Percentiles rank a stretch among this genome's conserved stretches.
Evolutionary conservation across 2,888 invertebrate genomes (phyloP).

Genomic region (Taphrorychus bicolor): DNA sequence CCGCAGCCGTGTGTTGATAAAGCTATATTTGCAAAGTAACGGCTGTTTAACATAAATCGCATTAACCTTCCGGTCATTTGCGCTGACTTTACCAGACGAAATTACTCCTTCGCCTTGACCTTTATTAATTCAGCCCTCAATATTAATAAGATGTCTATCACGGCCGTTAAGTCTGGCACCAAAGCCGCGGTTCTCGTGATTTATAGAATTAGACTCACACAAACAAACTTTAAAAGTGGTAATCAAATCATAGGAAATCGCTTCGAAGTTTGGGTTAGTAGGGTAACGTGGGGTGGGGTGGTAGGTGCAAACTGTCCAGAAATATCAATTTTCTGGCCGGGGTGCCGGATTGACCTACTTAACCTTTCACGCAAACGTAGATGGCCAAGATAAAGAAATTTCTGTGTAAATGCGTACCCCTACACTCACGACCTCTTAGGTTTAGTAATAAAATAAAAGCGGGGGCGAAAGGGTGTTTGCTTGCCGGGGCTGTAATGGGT

Average conservation of each 20-base stretch:
- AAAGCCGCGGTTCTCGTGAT: slow-evolving; percentile 43
- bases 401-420: neutral
- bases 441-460: slow-evolving; percentile 14
- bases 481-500: neutral
- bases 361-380: slow-evolving; percentile 14
- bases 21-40: neutral
- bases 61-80: slow-evolving; percentile 29
- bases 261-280: slow-evolving; percentile 7
- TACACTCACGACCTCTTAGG: neutral
- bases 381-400: slow-evolving; percentile 4
- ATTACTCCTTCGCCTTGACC: slow-evolving; percentile 21
- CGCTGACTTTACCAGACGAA: slow-evolving; percentile 13
- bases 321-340: slow-evolving; percentile 13
- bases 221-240: slow-evolving; percentile 15
- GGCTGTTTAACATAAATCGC: slow-evolving; percentile 17
- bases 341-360: slow-evolving; percentile 12
- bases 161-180: slow-evolving; percentile 10
- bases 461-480: slow-evolving; percentile 13
- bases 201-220: slow-evolving; percentile 17
- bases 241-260: slow-evolving; percentile 2
- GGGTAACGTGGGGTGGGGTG: neutral
- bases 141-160: slow-evolving; percentile 39
- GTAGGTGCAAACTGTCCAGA: slow-evolving; percentile 8
- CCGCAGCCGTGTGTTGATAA: too few species aligned
- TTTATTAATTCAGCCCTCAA: slow-evolving; percentile 29